Evolutionary conservation across 2,888 invertebrate species (phyloP), one percentile per base, ranked within the genome.

Genomic region (Drosophila nigricruria): DNA sequence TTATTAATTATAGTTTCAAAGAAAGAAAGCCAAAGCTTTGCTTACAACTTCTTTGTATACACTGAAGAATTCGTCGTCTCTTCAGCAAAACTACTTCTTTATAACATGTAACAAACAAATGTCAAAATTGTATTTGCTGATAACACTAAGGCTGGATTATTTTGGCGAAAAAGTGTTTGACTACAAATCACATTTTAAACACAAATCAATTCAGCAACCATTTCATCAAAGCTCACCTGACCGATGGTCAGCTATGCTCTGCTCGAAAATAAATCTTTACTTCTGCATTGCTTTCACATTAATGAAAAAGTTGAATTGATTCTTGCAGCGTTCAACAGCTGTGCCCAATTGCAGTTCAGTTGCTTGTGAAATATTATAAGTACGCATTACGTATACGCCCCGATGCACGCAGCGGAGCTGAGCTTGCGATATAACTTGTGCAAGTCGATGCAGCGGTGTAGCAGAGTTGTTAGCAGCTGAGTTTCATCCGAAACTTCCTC

Each of bases 371-470:
- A 9, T 50, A 65, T 73, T 68, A 69, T 67, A 61, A 64, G 38
- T 45, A 53, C 62, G 73, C 59, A 84, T 85, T 73, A 88, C 77
- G 86, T 73, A 77, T 78, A 79, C 88, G 82, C 61, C 58, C 57
- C 58, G 47, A 10, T 43, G 71, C 65, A 57, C 52, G 23, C 50
- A 34, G 20, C 9, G 42, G 30, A 70, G 42, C 50, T 59, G 16
- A 32, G 50, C 20, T 10, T 16, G n/a, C 27, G 57, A 59, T 27
- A 30, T 30, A 9, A 30, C 3, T 10, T 30, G 30, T 30, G 10
- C 30, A 38, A 70, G 56, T 57, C 62, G 62, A 42, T 52, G 58
- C n/a, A 70, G 57, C 43, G 1, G 5, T 30, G 4, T 27, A 25
- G 16, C n/a, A 4, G n/a, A 25, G 45, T 50, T 54, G 40, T n/a